Conservation (phyloP, 1,140 invertebrate genomes). For the Semibalanus balanoides region DNA sequence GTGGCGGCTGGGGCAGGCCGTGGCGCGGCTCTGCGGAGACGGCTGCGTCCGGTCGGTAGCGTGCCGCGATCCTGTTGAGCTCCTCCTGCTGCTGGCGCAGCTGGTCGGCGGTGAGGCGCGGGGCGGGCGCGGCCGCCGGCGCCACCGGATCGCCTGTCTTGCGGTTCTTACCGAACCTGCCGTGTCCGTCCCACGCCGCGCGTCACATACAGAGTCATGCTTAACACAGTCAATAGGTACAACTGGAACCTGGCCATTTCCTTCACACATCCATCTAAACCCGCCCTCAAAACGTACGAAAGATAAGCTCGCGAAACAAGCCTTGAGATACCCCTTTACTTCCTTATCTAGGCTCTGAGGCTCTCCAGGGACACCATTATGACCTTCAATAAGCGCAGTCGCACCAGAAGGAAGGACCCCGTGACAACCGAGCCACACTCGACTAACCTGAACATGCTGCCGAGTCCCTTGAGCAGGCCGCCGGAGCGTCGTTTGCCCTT, state of each 20-base stretch:
- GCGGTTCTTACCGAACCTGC: slow-evolving; percentile 57
- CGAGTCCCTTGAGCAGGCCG: slow-evolving; percentile 56
- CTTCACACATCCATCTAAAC: too few relatives aligned
- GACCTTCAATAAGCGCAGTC: too few relatives aligned
- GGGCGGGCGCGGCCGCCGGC: slow-evolving; percentile 28
- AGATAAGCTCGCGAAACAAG: too few relatives aligned
- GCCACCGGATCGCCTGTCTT: slow-evolving; percentile 40
- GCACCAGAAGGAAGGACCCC: too few relatives aligned
- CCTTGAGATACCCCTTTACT: too few relatives aligned
- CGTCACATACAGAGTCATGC: too few relatives aligned
- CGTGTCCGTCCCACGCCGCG: background rate
- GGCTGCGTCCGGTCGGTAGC: slow-evolving; percentile 14
- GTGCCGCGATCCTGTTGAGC: slow-evolving; percentile 7
- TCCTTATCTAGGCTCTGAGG: too few relatives aligned
- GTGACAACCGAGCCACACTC: too few relatives aligned
- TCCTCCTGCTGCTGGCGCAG: slow-evolving; percentile 3
- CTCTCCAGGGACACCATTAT: too few relatives aligned
- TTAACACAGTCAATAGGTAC: too few relatives aligned
- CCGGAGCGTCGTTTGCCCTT: slow-evolving; percentile 43
- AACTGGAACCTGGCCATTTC: too few relatives aligned
- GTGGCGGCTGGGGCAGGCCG: slow-evolving; percentile 19
- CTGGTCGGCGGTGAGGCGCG: slow-evolving; percentile 7
- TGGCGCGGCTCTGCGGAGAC: slow-evolving; percentile 24
- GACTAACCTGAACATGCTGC: slow-evolving; percentile 55
- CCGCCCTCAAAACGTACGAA: too few relatives aligned